Evolutionary conservation across 2,113 vertebrate species (phyloP), one percentile per base, ranked within the genome.

Genomic region (Muscicapa adusta): DNA sequence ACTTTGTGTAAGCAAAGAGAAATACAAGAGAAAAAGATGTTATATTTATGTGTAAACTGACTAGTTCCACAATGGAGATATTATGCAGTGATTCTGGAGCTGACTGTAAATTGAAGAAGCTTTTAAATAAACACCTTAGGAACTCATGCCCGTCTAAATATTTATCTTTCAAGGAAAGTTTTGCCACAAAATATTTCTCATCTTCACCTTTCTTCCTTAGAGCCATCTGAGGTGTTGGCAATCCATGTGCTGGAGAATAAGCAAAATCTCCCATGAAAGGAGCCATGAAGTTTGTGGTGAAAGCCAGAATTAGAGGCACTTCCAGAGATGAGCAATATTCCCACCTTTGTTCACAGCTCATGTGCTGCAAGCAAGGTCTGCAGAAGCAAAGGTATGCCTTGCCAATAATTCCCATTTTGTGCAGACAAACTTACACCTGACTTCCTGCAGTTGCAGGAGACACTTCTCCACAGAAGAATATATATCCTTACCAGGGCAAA

Each of bases 1-100:
- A 6, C 53, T 79, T 93, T 57, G n/a, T 83, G 51, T 90, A 91
- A 96, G 67, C 38, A 74, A 94, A 89, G 40, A 85, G 62, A 82
- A 90, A 68, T 85, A 26, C 8, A 78, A 57, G 18, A 72, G 50
- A 54, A 20, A 66, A 87, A 56, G 8, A 63, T 81, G 29, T 81
- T 78, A 14, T 47, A 45, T 76, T 83, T 93, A 42, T 58, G 12
- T 73, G 22, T 58, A 85, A 91, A 85, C 45, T 79, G 47, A 79
- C 63, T 51, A 12, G 14, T 83, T 74, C 22, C 48, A 14, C 12
- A 22, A 74, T 51, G 38, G 47, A 20, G 18, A 70, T 79, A 85
- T 88, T 86, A 61, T 36, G 33, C 43, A 50, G 82, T 25, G n/a
- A 80, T 80, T 83, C 34, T 62, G 60, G 38, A 66, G 51, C 34